Evolutionary conservation across 1,140 invertebrate species (phyloP).

Genomic region (Micrasema minimum): DNA sequence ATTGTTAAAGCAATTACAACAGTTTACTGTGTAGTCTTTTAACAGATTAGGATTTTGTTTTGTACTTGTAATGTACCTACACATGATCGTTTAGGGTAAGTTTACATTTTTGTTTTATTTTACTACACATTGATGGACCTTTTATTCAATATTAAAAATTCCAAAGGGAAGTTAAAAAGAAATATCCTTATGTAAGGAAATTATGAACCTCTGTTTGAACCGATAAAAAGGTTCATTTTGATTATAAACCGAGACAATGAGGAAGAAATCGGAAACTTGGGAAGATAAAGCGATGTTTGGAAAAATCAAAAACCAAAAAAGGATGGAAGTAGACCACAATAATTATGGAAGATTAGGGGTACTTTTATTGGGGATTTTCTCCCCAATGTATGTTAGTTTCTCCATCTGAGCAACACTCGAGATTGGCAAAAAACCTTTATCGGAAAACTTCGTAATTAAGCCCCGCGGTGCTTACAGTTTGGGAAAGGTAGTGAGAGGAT

Average conservation of each 20-base stretch:
- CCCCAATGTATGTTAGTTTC: constrained; percentile 23
- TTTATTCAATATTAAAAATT: constrained; percentile 25
- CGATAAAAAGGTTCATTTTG: constrained; percentile 11
- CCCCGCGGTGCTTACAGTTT: constrained; percentile 7
- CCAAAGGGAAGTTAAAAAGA: constrained; percentile 6
- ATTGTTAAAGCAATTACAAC: too few species aligned
- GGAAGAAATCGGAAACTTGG: constrained; percentile 13
- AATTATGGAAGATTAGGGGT: constrained; percentile 40
- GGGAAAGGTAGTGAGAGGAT: too few species aligned
- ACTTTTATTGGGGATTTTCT: constrained; percentile 23
- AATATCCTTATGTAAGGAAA: neutral
- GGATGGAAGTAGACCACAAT: constrained; percentile 26
- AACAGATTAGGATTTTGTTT: too few species aligned
- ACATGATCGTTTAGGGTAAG: too few species aligned
- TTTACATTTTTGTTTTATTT: too few species aligned
- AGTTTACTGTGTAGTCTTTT: too few species aligned
- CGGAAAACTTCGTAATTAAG: constrained; percentile 33
- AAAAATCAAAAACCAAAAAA: constrained; percentile 25
- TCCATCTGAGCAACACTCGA: constrained; percentile 31
- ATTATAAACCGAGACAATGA: constrained; percentile 28
- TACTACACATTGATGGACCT: too few species aligned
- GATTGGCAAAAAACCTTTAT: constrained; percentile 29
- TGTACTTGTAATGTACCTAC: too few species aligned
- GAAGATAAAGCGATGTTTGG: constrained; percentile 6
- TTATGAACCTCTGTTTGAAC: too few species aligned